Evolutionary conservation across 2,888 invertebrate species (phyloP).

Genomic region (Cordylochernes scorpioides): DNA sequence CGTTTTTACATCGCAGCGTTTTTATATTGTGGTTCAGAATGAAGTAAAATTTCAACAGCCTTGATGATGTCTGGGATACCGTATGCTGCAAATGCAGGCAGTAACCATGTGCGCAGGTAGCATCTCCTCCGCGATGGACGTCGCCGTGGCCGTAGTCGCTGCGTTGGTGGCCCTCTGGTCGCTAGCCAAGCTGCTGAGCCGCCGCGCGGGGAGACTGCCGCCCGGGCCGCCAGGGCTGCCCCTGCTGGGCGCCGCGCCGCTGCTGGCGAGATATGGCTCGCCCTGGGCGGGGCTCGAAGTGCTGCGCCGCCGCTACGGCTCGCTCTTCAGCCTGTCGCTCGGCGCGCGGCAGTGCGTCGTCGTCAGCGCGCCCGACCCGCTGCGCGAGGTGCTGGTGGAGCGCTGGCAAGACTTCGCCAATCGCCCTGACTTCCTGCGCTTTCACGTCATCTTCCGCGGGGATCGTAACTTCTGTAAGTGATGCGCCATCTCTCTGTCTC

Average conservation of each 20-base stretch:
- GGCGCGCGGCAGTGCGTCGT: conserved; percentile 12
- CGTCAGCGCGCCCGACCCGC: conserved; percentile 11
- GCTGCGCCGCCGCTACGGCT: conserved; percentile 12
- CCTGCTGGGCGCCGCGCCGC: conserved; percentile 3
- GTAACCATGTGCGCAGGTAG: too few relatives aligned
- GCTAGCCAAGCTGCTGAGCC: too few relatives aligned
- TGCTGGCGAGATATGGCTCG: conserved; percentile 7
- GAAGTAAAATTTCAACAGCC: too few relatives aligned
- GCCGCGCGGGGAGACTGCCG: too few relatives aligned
- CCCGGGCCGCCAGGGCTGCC: conserved; percentile 8
- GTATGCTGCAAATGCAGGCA: too few relatives aligned
- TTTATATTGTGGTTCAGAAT: too few relatives aligned
- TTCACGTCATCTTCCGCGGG: conserved; percentile 52
- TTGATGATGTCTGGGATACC: too few relatives aligned
- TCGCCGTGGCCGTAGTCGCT: too few relatives aligned
- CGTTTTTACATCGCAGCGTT: too few relatives aligned
- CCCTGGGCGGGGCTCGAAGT: conserved; percentile 14
- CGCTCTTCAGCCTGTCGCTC: conserved; percentile 13
- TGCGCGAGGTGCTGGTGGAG: conserved; percentile 17
- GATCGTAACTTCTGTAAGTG: conserved; percentile 61
- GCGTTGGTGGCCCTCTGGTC: too few relatives aligned
- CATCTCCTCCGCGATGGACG: too few relatives aligned
- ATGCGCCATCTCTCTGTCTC: not conserved
- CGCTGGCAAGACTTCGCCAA: conserved; percentile 51
- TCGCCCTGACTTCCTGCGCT: conserved; percentile 49